Percentiles rank a stretch among this genome's conserved stretches.
Conservation (phyloP, 2,888 invertebrate species). For the Pammene aurita region DNA sequence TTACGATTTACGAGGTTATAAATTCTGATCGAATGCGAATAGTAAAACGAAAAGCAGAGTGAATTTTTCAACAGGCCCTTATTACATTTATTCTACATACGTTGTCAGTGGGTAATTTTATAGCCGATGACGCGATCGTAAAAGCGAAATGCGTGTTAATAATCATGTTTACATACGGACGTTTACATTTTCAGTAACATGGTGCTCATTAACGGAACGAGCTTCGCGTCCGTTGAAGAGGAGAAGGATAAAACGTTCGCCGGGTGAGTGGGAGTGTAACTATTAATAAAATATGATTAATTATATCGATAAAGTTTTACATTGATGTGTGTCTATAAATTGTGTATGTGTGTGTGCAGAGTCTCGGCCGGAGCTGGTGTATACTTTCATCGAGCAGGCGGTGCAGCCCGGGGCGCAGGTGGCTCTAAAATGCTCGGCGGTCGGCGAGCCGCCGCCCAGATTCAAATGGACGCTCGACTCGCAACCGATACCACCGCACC, state of each 20-base stretch:
- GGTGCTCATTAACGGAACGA: slow-evolving; percentile 71
- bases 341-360: slow-evolving; percentile 79
- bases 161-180: slow-evolving; percentile 48
- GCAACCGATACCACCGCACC: slow-evolving; percentile 74
- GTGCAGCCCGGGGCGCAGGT: slow-evolving; percentile 87
- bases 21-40: slow-evolving; percentile 73
- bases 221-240: slow-evolving; percentile 64
- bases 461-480: slow-evolving; percentile 77
- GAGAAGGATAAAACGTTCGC: slow-evolving; percentile 72
- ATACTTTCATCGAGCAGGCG: slow-evolving; percentile 91
- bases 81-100: slow-evolving; percentile 49
- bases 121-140: slow-evolving; percentile 42
- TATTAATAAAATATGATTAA: not conserved
- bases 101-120: slow-evolving; percentile 50
- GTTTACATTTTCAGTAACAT: slow-evolving; percentile 65
- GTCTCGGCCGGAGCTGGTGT: slow-evolving; percentile 90
- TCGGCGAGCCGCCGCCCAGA: slow-evolving; percentile 92
- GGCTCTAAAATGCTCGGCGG: slow-evolving; percentile 93
- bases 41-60: slow-evolving; percentile 71
- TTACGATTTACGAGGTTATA: slow-evolving; percentile 75
- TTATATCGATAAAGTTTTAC: no score
- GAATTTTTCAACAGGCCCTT: slow-evolving; percentile 71
- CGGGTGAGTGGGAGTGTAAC: slow-evolving; percentile 62
- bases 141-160: slow-evolving; percentile 39
- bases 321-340: not conserved